phyloP scores from a whole-genome alignment of 2,888 invertebrate species.

The Hirtodrosophila cameraria region DNA sequence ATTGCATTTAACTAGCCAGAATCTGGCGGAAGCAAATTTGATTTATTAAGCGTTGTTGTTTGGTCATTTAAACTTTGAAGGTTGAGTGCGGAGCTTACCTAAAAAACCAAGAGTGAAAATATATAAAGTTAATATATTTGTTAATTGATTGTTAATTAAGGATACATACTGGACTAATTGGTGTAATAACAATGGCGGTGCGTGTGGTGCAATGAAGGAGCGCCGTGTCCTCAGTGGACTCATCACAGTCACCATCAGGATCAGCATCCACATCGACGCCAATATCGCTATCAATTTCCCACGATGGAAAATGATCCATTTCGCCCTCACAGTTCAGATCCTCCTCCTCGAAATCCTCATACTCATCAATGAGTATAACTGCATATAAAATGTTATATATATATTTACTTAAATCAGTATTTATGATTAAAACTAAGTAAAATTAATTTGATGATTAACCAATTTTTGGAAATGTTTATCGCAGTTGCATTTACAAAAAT shows the following conservation, averaged over 20 bases:
- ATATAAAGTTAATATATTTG: not conserved
- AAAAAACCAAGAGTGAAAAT: slow-evolving; percentile 15
- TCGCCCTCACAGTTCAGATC: slow-evolving; percentile 84
- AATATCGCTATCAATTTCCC: slow-evolving; percentile 84
- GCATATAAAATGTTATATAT: slow-evolving; percentile 5
- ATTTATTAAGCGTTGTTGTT: slow-evolving; percentile 82
- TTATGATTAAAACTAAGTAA: not conserved
- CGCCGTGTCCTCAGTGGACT: slow-evolving; percentile 86
- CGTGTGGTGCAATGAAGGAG: slow-evolving; percentile 85
- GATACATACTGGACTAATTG: slow-evolving; percentile 84
- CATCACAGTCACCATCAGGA: slow-evolving; percentile 84
- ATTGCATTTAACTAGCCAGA: slow-evolving; percentile 80
- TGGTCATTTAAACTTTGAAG: slow-evolving; percentile 82
- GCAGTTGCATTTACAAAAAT: not conserved
- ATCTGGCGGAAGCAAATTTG: slow-evolving; percentile 82
- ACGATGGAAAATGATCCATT: slow-evolving; percentile 84
- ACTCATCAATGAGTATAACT: slow-evolving; percentile 84
- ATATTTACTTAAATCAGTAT: not conserved
- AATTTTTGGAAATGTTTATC: slow-evolving; percentile 1
- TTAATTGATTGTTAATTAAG: too few species aligned
- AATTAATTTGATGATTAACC: not conserved
- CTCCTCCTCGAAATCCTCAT: slow-evolving; percentile 84
- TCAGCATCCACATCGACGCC: slow-evolving; percentile 84
- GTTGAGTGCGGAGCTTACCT: slow-evolving; percentile 84
- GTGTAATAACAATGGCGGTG: slow-evolving; percentile 85